phyloP scores from a whole-genome alignment of 2,888 invertebrate species.

The Apamea epomidion region DNA sequence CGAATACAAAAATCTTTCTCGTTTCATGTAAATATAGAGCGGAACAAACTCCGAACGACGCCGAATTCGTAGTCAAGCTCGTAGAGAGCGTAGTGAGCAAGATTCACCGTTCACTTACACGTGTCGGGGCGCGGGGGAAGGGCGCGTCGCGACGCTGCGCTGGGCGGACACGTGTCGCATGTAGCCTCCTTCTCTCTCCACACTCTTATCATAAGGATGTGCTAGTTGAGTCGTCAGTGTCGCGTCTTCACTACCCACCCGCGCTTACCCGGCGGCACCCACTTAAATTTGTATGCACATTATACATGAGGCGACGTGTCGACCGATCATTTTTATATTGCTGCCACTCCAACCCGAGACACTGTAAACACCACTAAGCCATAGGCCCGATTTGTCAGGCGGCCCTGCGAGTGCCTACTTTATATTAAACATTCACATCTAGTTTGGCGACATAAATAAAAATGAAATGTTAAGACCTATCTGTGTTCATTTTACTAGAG shows the following conservation, averaged over 20 bases:
- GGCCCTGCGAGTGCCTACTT: constrained; percentile 42
- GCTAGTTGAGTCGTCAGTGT: constrained; percentile 76
- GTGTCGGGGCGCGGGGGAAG: constrained; percentile 76
- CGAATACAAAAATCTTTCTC: constrained; percentile 81
- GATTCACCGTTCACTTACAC: constrained; percentile 82
- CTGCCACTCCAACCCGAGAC: constrained; percentile 74
- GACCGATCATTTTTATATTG: constrained; percentile 86
- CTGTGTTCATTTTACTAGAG: background rate
- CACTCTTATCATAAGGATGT: constrained; percentile 80
- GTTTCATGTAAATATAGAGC: constrained; percentile 85
- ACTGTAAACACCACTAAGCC: constrained; percentile 77
- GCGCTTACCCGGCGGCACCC: constrained; percentile 70
- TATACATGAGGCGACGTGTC: constrained; percentile 86
- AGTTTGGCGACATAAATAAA: constrained; percentile 25
- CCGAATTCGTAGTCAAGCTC: constrained; percentile 79
- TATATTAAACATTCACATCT: constrained; percentile 53
- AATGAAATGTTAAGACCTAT: background rate
- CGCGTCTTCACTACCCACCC: constrained; percentile 69
- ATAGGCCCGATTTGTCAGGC: constrained; percentile 72
- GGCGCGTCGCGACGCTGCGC: constrained; percentile 77
- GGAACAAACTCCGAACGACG: constrained; percentile 83
- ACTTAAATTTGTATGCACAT: constrained; percentile 88
- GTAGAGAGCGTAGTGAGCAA: constrained; percentile 77
- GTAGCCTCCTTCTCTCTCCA: constrained; percentile 76
- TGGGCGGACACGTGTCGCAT: constrained; percentile 84